phyloP scores from a whole-genome alignment of 1,140 invertebrate genomes.

The Druon quercuslanigerum region DNA sequence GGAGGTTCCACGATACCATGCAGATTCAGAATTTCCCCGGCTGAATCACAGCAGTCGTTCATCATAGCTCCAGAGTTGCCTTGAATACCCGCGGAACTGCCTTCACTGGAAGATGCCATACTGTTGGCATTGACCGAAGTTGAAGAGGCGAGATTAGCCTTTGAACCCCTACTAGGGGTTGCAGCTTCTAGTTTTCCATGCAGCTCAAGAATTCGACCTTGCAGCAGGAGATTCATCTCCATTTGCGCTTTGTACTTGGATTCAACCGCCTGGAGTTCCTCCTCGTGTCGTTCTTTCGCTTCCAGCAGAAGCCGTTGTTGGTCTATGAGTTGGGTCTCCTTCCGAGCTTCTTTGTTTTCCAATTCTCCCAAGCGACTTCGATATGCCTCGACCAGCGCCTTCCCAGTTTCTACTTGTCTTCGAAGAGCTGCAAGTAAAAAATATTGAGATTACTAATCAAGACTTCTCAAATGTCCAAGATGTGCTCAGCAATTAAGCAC shows the following conservation, averaged over 20 bases:
- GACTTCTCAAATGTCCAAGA: too few species aligned
- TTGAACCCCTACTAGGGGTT: conserved; percentile 46
- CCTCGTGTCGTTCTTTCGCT: conserved; percentile 75
- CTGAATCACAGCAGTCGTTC: conserved; percentile 71
- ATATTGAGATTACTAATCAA: background rate
- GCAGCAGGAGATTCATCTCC: conserved; percentile 81
- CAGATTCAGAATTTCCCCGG: conserved; percentile 70
- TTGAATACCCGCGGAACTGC: conserved; percentile 71
- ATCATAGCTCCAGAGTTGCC: conserved; percentile 65
- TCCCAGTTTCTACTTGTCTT: conserved; percentile 70
- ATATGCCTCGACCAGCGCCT: conserved; percentile 68
- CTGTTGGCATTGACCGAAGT: conserved; percentile 71
- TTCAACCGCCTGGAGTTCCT: conserved; percentile 79
- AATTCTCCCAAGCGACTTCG: conserved; percentile 70
- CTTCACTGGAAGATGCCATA: conserved; percentile 73
- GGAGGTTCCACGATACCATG: conserved; percentile 71
- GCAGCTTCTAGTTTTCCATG: conserved; percentile 75
- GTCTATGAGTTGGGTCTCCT: conserved; percentile 73
- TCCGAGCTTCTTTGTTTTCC: conserved; percentile 72
- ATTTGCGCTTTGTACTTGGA: conserved; percentile 84
- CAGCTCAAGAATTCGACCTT: conserved; percentile 81
- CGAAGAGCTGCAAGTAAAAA: conserved; percentile 62
- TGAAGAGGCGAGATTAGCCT: conserved; percentile 66
- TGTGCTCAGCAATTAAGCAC: too few species aligned
- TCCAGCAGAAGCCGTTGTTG: conserved; percentile 73